phyloP scores from a whole-genome alignment of 2,113 vertebrate genomes.

The Microcebus murinus region DNA sequence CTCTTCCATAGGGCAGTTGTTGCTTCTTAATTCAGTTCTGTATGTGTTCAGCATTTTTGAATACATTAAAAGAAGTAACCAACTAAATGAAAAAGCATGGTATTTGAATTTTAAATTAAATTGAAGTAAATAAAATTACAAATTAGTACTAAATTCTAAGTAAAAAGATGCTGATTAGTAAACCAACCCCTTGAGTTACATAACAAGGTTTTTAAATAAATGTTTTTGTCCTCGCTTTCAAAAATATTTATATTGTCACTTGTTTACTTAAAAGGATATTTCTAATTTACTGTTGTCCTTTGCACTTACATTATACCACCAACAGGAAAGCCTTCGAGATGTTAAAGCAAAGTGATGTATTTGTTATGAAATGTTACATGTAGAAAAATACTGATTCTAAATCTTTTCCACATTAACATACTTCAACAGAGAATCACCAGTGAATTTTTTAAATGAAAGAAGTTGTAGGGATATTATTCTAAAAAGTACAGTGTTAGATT shows the following conservation, averaged over 20 bases:
- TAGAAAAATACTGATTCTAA: slow-evolving; percentile 67
- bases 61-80: slow-evolving; percentile 77
- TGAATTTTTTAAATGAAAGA: slow-evolving; percentile 68
- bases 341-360: slow-evolving; percentile 46
- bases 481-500: slow-evolving; percentile 38
- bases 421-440: slow-evolving; percentile 61
- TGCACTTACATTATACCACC: slow-evolving; percentile 64
- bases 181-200: slow-evolving; percentile 69
- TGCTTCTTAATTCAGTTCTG: slow-evolving; percentile 77
- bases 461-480: slow-evolving; percentile 35
- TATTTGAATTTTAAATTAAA: slow-evolving; percentile 76
- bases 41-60: slow-evolving; percentile 77
- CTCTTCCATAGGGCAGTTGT: slow-evolving; percentile 78
- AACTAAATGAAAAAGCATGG: slow-evolving; percentile 65
- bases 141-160: slow-evolving; percentile 76
- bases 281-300: slow-evolving; percentile 64
- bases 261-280: slow-evolving; percentile 71
- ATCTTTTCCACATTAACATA: slow-evolving; percentile 62
- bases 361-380: slow-evolving; percentile 37
- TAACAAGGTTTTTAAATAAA: slow-evolving; percentile 71
- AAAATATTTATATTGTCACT: slow-evolving; percentile 74
- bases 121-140: slow-evolving; percentile 60
- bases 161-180: slow-evolving; percentile 76
- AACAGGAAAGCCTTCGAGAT: slow-evolving; percentile 71
- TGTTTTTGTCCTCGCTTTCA: slow-evolving; percentile 73